These are phyloP conservation scores for Tragulus kanchil DNA, from an alignment of 2,113 vertebrate species.

Conservation along the genomic window DNA sequence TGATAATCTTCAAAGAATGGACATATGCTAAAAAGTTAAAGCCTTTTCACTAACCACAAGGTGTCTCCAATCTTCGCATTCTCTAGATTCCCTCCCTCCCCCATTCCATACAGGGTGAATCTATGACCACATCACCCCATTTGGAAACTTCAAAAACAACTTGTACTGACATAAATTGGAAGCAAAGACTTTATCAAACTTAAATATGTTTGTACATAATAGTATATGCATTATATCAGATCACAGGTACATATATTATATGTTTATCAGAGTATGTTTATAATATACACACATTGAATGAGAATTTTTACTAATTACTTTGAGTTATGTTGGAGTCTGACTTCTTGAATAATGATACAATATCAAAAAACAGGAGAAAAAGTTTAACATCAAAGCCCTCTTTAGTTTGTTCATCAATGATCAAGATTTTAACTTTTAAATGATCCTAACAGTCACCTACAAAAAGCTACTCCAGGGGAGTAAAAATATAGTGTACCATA, in stretches of 20 bases:
- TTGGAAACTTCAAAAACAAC: constrained; percentile 45
- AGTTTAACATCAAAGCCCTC: constrained; percentile 41
- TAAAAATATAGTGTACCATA: constrained; percentile 69
- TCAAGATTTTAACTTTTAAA: constrained; percentile 73
- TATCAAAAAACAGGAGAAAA: constrained; percentile 54
- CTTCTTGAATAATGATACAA: constrained; percentile 22
- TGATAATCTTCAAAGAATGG: constrained; percentile 57
- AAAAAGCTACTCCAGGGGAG: constrained; percentile 75
- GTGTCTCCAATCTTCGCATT: constrained; percentile 79
- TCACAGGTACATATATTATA: neutral
- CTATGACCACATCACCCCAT: constrained; percentile 46
- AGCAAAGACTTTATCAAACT: constrained; percentile 44
- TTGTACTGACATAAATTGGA: constrained; percentile 47
- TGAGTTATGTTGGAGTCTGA: constrained; percentile 55
- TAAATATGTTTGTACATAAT: neutral
- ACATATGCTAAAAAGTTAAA: constrained; percentile 51
- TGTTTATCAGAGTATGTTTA: neutral
- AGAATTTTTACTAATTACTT: constrained; percentile 27
- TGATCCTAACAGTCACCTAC: constrained; percentile 48
- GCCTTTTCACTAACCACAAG: constrained; percentile 66
- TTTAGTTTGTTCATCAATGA: constrained; percentile 76
- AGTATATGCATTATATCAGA: neutral
- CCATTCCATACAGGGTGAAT: neutral
- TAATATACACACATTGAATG: neutral
- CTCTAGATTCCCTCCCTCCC: neutral